Conservation (phyloP, 2,888 invertebrate species). For the Anticlea derivata region DNA sequence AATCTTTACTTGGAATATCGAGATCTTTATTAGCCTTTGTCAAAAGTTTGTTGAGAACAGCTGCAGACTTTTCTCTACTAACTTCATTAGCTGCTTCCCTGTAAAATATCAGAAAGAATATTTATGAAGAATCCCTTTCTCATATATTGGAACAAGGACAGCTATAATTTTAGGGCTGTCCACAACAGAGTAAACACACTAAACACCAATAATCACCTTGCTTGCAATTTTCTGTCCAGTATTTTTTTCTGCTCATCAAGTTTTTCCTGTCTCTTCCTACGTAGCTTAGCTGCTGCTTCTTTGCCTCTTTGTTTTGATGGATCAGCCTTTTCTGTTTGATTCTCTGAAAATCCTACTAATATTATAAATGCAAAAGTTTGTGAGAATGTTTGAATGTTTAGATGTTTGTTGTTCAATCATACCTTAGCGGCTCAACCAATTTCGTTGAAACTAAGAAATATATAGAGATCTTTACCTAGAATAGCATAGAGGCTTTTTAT, state of each 20-base stretch:
- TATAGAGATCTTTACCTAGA: no score
- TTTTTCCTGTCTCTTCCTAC: slow-evolving; percentile 63
- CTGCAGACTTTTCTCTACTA: slow-evolving; percentile 65
- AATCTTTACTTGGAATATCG: slow-evolving; percentile 34
- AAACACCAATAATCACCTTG: slow-evolving; percentile 48
- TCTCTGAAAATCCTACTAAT: slow-evolving; percentile 48
- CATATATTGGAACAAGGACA: no score
- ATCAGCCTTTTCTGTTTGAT: slow-evolving; percentile 51
- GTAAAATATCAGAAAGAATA: slow-evolving; percentile 28
- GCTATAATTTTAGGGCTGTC: no score
- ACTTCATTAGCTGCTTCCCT: slow-evolving; percentile 74
- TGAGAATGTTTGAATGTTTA: no score
- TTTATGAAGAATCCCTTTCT: no score
- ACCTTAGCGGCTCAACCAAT: no score
- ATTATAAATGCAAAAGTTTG: no score
- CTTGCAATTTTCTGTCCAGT: slow-evolving; percentile 70
- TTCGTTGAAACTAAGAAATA: no score
- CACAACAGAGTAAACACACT: no score
- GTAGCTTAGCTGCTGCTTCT: slow-evolving; percentile 64
- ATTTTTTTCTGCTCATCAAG: slow-evolving; percentile 68
- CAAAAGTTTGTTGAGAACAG: slow-evolving; percentile 48
- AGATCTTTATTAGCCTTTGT: slow-evolving; percentile 42
- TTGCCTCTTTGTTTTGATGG: slow-evolving; percentile 65
- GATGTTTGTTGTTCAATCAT: no score
- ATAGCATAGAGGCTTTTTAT: no score